Evolutionary conservation across 2,113 vertebrate genomes (phyloP), one percentile per base, ranked within the genome.

Genomic region (Pachypanchax playfairii): DNA sequence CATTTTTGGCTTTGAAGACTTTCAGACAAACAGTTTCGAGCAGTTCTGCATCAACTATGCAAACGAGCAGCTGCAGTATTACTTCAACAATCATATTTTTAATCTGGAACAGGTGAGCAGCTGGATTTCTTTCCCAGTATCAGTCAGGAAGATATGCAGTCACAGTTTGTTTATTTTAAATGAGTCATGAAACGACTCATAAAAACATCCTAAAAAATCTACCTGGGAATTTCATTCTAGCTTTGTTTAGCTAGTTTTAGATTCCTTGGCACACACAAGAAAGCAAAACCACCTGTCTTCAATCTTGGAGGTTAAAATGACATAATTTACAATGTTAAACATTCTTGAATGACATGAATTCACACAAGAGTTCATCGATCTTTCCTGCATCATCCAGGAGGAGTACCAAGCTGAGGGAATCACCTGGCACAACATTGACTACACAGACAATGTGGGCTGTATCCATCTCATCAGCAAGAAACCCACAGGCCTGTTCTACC

Each of bases 31-130:
- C 90, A 99, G 97, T 80, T 99, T 99, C 20, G 97, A 99, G 74
- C 97, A 99, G 83, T 98, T 98, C 87, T 98, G 96, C 83, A 98
- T 98, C 79, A 98, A 98, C 87, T 99, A 98, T n/a, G 96, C 97
- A 70, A 99, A 98, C 0, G 96, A 99, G 76, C 96, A 98, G 88
- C 93, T 99, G 43, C 97, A 99, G 89, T 96, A 98, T 89, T 99
- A 98, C 86, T 99, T 99, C 90, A 99, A 97, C 75, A 94, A 99
- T 70, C 96, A 99, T 80, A 99, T 99, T 79, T 99, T 99, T 87
- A 98, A 94, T 67, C 87, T 99, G 66, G 96, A 98, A 67, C 97
- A 98, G 95, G 97, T 97, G 73, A 91, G 90, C 20, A 10, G 1
- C n/a, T 12, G 10, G 1, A 2, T 47, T 73, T 58, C 0, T 31